Conservation (phyloP, 23 tunicate species). For the Styela plicata region DNA sequence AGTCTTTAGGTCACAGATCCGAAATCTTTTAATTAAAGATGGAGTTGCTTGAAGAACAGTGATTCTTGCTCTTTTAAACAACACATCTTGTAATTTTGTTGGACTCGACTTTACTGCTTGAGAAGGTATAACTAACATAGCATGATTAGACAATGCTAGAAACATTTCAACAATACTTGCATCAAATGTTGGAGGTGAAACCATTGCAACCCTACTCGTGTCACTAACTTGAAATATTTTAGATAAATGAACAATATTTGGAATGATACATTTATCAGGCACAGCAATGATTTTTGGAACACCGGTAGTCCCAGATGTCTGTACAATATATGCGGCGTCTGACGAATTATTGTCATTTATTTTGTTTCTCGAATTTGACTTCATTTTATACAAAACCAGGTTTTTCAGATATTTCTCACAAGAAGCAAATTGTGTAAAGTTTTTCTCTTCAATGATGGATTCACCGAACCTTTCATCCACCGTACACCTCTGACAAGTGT, state of each 20-base stretch:
- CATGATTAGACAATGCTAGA: slow-evolving; percentile 40
- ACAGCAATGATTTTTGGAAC: slow-evolving; percentile 59
- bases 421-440: neutral
- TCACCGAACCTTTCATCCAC: neutral
- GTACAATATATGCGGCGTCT: slow-evolving; percentile 46
- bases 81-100: neutral
- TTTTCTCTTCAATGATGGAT: too few species aligned
- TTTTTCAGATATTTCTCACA: neutral
- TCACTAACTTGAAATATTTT: slow-evolving; percentile 25
- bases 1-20: slow-evolving; percentile 8
- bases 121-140: slow-evolving; percentile 52
- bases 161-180: slow-evolving; percentile 82
- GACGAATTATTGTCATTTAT: neutral
- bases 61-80: slow-evolving; percentile 45
- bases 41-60: slow-evolving; percentile 75
- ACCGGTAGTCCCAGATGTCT: slow-evolving; percentile 86
- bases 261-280: slow-evolving; percentile 65
- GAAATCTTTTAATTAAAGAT: slow-evolving; percentile 43
- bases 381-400: neutral
- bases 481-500: neutral
- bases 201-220: slow-evolving; percentile 48
- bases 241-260: slow-evolving; percentile 63
- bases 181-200: slow-evolving; percentile 89
- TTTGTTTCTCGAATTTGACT: neutral
- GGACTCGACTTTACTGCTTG: slow-evolving; percentile 29